Evolutionary conservation across 2,797 vertebrate genomes (phyloP), one percentile per base, ranked within the genome.

Genomic region (Microctenopoma lineatum): DNA sequence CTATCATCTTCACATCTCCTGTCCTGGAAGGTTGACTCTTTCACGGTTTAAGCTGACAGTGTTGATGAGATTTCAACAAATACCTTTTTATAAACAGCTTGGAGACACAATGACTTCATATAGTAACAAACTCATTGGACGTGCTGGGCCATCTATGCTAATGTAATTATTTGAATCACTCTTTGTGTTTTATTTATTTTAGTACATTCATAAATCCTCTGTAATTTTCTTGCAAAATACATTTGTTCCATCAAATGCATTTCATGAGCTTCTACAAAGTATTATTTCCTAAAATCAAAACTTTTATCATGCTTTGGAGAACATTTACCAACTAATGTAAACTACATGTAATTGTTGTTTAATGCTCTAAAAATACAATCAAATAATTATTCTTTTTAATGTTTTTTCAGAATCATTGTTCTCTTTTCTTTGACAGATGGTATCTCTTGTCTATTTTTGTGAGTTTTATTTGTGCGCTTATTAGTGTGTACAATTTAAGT

Each of bases 401-500:
- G 27, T 4, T 42, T 18, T 10, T 48, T 18, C 36, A 3, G 16
- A 5, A 12, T 29, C 3, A 14, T n/a, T 39, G 32, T n/a, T 4
- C 5, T 12, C 39, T 12, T 63, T 42, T 15, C 27, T 36, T 66
- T 21, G 18, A 59, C 16, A 27, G 32, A 47, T 10, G 0, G 4
- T n/a, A 5, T 51, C 39, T 69, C 5, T 14, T 27, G 9, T 41
- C 0, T 26, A 38, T 55, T 25, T 36, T 4, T 36, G n/a, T 38
- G 29, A 27, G 52, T 27, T 27, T 38, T 59, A 46, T 60, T 27
- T 25, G 32, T 15, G 32, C 32, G 0, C 14, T 27, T 57, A 53
- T 62, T 70, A 14, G n/a, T 15, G 60, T 60, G 39, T 42, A 32
- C 47, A 10, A 66, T 73, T 27, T 29, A 60, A 54, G 68, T 15